A percentile compares a stretch with the other conserved stretches of the same genome.
Conservation (phyloP, 2,888 invertebrate species). For the Macrophya alboannulata region DNA sequence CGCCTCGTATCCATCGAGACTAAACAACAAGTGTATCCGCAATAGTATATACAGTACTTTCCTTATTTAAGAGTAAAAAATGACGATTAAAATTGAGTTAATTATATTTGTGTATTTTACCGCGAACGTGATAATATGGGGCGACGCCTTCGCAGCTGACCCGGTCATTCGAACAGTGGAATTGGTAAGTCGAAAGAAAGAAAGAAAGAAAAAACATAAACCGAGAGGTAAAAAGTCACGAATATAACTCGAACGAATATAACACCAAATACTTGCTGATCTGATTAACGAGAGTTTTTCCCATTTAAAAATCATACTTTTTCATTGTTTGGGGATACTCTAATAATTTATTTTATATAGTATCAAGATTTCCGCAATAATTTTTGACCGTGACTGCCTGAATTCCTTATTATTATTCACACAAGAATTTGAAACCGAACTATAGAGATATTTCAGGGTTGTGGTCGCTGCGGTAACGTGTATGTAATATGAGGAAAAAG, state of each 20-base stretch:
- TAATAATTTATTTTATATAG: no score
- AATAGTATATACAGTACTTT: not conserved
- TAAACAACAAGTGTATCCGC: not conserved
- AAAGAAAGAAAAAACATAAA: no score
- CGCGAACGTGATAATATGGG: slow-evolving; percentile 8
- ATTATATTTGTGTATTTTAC: not conserved
- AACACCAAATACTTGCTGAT: no score
- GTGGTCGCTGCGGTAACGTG: not conserved
- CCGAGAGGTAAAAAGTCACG: no score
- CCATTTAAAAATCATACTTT: no score
- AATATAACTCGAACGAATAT: no score
- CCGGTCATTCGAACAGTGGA: slow-evolving; percentile 23
- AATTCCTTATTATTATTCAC: not conserved
- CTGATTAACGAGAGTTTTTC: no score
- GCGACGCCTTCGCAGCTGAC: slow-evolving; percentile 24
- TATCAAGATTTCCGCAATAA: no score
- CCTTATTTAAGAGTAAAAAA: not conserved
- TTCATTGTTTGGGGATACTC: no score
- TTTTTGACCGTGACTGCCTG: no score
- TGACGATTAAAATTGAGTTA: slow-evolving; percentile 12
- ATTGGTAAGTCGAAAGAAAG: slow-evolving; percentile 20
- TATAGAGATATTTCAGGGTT: not conserved
- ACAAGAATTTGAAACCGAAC: not conserved
- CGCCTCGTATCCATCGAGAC: not conserved
- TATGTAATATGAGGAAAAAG: not conserved